These are phyloP conservation scores for Shargacucullia verbasci DNA, from an alignment of 2,888 invertebrate species.

Conservation along the genomic window DNA sequence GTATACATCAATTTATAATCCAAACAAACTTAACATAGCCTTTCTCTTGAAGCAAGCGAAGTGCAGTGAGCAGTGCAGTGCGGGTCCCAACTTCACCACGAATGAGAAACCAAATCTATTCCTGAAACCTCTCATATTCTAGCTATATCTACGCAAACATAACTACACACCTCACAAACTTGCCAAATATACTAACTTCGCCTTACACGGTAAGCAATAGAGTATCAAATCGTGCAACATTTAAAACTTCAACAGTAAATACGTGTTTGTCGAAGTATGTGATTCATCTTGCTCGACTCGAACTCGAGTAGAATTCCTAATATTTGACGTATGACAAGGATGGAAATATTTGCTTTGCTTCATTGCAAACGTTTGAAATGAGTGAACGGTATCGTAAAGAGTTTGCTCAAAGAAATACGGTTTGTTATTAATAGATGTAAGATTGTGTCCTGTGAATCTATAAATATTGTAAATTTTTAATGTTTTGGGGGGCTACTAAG, in stretches of 20 bases:
- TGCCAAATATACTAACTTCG: slow-evolving; percentile 1
- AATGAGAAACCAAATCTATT: slow-evolving; percentile 33
- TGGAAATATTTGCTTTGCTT: slow-evolving; percentile 38
- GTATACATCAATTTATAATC: too few species aligned
- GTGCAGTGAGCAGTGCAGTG: slow-evolving; percentile 5
- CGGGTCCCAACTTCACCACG: slow-evolving; percentile 13
- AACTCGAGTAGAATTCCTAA: slow-evolving; percentile 54
- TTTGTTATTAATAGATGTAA: slow-evolving; percentile 5
- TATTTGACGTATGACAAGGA: slow-evolving; percentile 50
- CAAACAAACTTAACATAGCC: too few species aligned
- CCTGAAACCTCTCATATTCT: slow-evolving; percentile 34
- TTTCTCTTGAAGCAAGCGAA: too few species aligned
- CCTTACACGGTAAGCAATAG: neutral
- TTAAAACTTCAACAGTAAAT: neutral
- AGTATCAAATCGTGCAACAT: slow-evolving; percentile 18
- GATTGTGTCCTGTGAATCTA: neutral
- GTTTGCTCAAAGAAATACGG: slow-evolving; percentile 28
- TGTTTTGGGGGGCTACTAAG: too few species aligned
- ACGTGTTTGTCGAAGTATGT: slow-evolving; percentile 29
- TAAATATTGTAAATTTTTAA: too few species aligned
- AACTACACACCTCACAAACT: slow-evolving; percentile 16
- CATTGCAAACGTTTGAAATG: slow-evolving; percentile 20
- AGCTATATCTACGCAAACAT: slow-evolving; percentile 29
- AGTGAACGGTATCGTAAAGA: slow-evolving; percentile 9
- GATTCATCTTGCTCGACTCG: slow-evolving; percentile 57